These are phyloP conservation scores for Corythornis madagascariensis DNA, from an alignment of 2,113 vertebrate genomes.

Conservation along the genomic window DNA sequence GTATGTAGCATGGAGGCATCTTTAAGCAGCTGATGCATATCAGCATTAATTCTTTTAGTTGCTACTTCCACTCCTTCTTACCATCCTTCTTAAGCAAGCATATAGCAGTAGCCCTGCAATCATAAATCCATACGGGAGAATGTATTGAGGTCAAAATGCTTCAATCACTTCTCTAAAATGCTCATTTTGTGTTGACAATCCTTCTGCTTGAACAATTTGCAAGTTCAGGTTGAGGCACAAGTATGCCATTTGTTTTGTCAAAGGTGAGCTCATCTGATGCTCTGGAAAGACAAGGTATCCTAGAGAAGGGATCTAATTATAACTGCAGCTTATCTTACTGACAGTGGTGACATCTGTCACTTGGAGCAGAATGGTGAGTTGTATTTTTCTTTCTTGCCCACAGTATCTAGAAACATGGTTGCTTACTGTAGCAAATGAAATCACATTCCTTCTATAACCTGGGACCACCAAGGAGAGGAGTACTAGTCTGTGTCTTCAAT, in stretches of 20 bases:
- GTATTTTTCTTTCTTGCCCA: neutral
- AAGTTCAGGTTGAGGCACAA: neutral
- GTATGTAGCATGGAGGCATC: neutral
- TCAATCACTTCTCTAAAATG: constrained; percentile 24
- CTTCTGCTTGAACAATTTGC: neutral
- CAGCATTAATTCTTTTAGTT: neutral
- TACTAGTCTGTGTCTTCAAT: neutral
- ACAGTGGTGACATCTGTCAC: neutral
- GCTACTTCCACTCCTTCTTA: neutral
- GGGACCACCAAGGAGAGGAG: neutral
- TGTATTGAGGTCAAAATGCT: constrained; percentile 30
- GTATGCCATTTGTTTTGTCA: neutral
- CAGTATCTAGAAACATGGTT: neutral
- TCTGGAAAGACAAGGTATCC: neutral
- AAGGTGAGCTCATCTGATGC: neutral
- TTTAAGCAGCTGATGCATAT: neutral
- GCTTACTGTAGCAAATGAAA: neutral
- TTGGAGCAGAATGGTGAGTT: neutral
- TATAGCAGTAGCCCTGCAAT: neutral
- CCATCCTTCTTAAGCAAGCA: neutral
- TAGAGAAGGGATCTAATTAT: neutral
- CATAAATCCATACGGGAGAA: constrained; percentile 40
- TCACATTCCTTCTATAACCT: neutral
- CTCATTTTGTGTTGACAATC: constrained; percentile 18
- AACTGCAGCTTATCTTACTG: neutral